phyloP scores from a whole-genome alignment of 53 echinoderm and acorn worm species.

The Antedon mediterranea region DNA sequence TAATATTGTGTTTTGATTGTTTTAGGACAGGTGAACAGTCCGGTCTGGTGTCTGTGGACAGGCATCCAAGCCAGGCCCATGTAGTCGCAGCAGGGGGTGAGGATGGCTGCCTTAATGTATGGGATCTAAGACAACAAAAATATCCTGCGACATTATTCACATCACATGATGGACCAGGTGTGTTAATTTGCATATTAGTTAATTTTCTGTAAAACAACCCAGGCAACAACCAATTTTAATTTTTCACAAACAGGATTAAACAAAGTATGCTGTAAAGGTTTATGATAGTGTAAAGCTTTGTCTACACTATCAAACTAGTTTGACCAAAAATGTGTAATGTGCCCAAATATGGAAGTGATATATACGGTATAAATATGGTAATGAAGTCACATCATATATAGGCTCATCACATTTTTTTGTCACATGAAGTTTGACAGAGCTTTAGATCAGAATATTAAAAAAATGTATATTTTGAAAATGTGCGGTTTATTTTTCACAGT shows the following conservation, averaged over 20 bases:
- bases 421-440: too few relatives aligned
- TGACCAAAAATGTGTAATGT: too few relatives aligned
- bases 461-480: neutral
- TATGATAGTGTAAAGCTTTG: too few relatives aligned
- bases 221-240: too few relatives aligned
- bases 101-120: constrained; percentile 68
- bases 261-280: too few relatives aligned
- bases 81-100: constrained; percentile 87
- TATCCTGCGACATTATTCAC: constrained; percentile 89
- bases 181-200: constrained; percentile 1
- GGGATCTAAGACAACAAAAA: constrained; percentile 89
- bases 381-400: too few relatives aligned
- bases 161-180: constrained; percentile 75
- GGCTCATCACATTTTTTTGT: too few relatives aligned
- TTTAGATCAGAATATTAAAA: neutral
- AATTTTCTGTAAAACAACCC: too few relatives aligned
- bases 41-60: constrained; percentile 80
- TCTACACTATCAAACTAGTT: too few relatives aligned
- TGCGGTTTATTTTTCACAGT: constrained; percentile 28
- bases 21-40: constrained; percentile 81
- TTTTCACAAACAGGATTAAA: too few relatives aligned
- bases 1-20: neutral
- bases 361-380: too few relatives aligned
- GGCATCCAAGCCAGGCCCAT: constrained; percentile 91
- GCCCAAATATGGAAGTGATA: too few relatives aligned